Base-by-base conservation (phyloP, 2,797 vertebrate genomes). In the Phataginus tetradactyla region DNA sequence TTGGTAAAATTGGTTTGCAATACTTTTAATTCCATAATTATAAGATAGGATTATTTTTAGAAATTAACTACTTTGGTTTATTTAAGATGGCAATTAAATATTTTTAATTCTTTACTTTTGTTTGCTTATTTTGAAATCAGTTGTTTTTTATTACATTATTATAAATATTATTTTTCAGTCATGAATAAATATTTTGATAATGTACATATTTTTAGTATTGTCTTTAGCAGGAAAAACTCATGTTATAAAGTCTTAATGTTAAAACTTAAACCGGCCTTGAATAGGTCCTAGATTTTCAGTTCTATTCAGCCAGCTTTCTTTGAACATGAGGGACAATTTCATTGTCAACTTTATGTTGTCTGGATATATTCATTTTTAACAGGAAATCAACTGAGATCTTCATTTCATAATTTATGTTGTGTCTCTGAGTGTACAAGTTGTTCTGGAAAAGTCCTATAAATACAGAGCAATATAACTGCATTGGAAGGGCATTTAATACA, bases 321-420 rank as follows among this genome's bases (percentile, higher is more conserved):
- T 68, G 77, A 91, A 93, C 23, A 27, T 3, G 5, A 34, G 55
- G 53, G 1, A 0, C 2, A 59, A 88, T 69, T 91, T 89, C 6
- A 84, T 53, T 84, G 78, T 94, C 45, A 95, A 79, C 37, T 84
- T 88, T 69, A 34, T 61, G 32, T 37, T 94, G 42, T 34, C 34
- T 77, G 14, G 20, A 49, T 68, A 72, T 12, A 37, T 42, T 95
- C 45, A 69, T 32, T 94, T 95, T 71, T 83, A 88, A 79, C 6
- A 81, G 21, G 49, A 94, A 93, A 91, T 63, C 37, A 69, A 78
- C 49, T 90, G 61, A 89, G 66, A 87, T 93, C 90, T 93, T 49
- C 86, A 92, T 95, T 96, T 86, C 69, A 91, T 92, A 79, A 93
- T 92, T 90, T 69, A 96, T 64, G 12, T 51, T 86, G 39, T 2